A percentile compares a stretch with the other conserved stretches of the same genome.
Evolutionary conservation across 2,113 vertebrate genomes (phyloP).

Genomic region (Benthochromis sp.): DNA sequence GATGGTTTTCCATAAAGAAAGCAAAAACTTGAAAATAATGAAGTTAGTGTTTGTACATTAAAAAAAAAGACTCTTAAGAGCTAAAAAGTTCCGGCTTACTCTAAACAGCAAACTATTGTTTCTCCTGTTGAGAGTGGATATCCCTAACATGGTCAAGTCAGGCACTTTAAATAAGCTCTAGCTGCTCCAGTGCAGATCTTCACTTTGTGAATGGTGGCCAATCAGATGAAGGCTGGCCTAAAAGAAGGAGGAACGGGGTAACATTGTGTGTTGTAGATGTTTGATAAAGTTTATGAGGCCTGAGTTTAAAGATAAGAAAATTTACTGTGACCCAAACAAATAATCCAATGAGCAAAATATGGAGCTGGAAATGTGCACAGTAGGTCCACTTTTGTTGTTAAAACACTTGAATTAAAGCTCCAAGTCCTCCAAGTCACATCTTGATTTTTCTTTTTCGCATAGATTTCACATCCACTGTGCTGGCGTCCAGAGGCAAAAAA

Average conservation of each 20-base stretch:
- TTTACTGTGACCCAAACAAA: background rate
- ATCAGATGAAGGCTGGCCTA: background rate
- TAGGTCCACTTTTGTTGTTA: background rate
- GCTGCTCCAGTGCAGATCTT: background rate
- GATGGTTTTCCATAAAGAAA: background rate
- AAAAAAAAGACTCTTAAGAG: background rate
- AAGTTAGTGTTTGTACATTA: background rate
- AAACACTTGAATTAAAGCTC: background rate
- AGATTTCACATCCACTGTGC: background rate
- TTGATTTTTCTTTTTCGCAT: background rate
- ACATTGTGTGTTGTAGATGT: background rate
- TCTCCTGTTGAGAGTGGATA: background rate
- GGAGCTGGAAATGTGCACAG: background rate
- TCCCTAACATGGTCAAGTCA: background rate
- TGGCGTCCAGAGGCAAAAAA: background rate
- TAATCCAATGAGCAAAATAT: background rate
- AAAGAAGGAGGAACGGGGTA: background rate
- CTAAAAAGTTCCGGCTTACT: background rate
- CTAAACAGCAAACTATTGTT: background rate
- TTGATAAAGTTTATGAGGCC: background rate
- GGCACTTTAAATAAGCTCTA: background rate
- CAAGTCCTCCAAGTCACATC: background rate
- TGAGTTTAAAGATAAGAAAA: background rate
- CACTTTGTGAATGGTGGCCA: background rate
- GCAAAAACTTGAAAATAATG: background rate